Conservation (phyloP, 37 sponge, comb jelly and placozoan species). For the Mnemiopsis leidyi region DNA sequence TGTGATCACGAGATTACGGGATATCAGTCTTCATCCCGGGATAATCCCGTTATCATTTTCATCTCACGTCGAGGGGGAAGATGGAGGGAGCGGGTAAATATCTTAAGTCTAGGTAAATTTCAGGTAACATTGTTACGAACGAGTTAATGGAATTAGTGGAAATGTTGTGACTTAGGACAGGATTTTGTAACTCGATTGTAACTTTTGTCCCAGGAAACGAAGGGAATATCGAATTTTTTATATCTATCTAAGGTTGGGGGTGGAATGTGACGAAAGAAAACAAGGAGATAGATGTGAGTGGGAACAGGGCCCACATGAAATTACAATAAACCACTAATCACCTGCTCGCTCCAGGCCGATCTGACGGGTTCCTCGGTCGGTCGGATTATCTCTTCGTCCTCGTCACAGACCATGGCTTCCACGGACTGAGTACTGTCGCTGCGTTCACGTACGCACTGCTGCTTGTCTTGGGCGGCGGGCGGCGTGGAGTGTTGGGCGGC, state of each 20-base stretch:
- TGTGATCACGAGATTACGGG: too few species aligned
- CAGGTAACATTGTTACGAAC: too few species aligned
- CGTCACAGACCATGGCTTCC: constrained; percentile 8
- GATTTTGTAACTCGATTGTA: neutral
- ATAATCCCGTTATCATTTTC: too few species aligned
- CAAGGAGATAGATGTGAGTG: too few species aligned
- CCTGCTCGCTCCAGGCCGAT: neutral
- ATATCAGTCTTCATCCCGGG: too few species aligned
- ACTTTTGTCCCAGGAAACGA: neutral
- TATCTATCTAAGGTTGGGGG: too few species aligned
- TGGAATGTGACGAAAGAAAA: too few species aligned
- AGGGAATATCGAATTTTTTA: too few species aligned
- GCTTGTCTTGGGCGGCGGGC: neutral
- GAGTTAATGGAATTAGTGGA: neutral
- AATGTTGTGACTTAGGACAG: neutral
- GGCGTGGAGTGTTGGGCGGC: neutral
- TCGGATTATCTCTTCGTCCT: neutral
- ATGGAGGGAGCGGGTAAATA: neutral
- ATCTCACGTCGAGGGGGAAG: too few species aligned
- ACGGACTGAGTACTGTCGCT: neutral
- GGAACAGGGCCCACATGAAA: too few species aligned
- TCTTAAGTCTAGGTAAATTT: neutral
- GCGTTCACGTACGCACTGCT: neutral
- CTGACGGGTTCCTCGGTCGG: neutral
- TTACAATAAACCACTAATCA: too few species aligned